Conservation (phyloP, 2,797 vertebrate genomes). For the Ctenopoma kingsleyae region DNA sequence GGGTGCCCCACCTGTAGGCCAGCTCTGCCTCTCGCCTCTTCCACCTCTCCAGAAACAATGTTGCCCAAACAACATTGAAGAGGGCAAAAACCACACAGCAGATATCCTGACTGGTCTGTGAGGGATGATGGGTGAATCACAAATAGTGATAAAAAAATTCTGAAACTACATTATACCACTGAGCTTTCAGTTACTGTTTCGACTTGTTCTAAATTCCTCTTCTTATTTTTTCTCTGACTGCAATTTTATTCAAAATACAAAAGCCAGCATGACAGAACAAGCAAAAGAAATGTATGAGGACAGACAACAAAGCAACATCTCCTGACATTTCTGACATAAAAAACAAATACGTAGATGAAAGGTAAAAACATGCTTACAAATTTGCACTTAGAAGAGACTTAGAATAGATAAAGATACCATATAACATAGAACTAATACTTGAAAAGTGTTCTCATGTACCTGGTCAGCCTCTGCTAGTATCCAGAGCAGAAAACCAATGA, state of each 20-base stretch:
- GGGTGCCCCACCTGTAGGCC: conserved; percentile 93
- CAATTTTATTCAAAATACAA: not conserved
- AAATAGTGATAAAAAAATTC: conserved; percentile 4
- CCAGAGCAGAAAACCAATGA: conserved; percentile 94
- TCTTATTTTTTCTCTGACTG: too few species aligned
- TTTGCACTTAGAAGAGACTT: not conserved
- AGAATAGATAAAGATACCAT: not conserved
- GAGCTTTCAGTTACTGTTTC: not conserved
- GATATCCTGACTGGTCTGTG: conserved; percentile 93
- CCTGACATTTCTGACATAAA: not conserved
- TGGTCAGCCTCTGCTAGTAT: conserved; percentile 91
- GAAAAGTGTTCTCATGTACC: conserved; percentile 74
- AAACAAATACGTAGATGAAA: not conserved
- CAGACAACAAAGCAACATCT: not conserved
- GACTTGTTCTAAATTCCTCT: too few species aligned
- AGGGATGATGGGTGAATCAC: not conserved
- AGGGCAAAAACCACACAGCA: conserved; percentile 94
- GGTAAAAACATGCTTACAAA: not conserved
- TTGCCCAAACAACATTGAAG: conserved; percentile 96
- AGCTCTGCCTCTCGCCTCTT: conserved; percentile 92
- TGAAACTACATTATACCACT: not conserved
- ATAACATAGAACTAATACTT: not conserved
- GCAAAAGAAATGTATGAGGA: not conserved
- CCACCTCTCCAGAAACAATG: conserved; percentile 94
- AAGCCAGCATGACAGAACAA: conserved; percentile 1